These are phyloP conservation scores for Emberiza fucata DNA, from an alignment of 2,113 vertebrate species.

Conservation along the genomic window DNA sequence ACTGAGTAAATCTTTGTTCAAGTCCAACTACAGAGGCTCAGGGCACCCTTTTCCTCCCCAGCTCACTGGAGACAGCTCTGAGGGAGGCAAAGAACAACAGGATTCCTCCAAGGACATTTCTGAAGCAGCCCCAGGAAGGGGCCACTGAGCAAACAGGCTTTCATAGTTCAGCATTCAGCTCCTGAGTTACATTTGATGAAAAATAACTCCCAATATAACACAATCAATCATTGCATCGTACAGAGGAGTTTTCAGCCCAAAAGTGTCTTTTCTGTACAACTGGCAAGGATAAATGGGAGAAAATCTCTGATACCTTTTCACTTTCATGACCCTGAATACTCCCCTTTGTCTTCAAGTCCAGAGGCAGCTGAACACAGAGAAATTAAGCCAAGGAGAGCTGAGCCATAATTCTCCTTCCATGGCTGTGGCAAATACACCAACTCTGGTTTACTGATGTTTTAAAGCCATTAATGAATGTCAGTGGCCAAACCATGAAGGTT, in stretches of 20 bases:
- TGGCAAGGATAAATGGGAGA: not conserved
- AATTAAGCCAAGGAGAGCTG: not conserved
- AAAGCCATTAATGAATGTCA: not conserved
- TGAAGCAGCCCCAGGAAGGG: not conserved
- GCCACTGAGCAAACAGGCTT: not conserved
- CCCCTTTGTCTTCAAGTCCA: not conserved
- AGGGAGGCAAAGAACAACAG: not conserved
- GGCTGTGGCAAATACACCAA: not conserved
- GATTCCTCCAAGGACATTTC: not conserved
- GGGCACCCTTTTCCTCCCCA: not conserved
- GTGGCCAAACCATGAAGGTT: not conserved
- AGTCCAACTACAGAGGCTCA: not conserved
- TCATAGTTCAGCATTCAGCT: not conserved
- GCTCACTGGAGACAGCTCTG: not conserved
- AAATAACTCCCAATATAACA: not conserved
- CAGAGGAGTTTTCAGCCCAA: not conserved
- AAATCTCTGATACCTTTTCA: not conserved
- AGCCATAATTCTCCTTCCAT: not conserved
- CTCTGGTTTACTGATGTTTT: not conserved
- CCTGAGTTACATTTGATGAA: not conserved
- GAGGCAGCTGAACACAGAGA: not conserved
- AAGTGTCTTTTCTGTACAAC: not conserved
- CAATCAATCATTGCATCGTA: not conserved
- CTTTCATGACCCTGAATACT: not conserved
- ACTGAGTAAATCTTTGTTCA: conserved; percentile 3